Evolutionary conservation across 2,797 vertebrate species (phyloP).

Genomic region (Columba guinea): DNA sequence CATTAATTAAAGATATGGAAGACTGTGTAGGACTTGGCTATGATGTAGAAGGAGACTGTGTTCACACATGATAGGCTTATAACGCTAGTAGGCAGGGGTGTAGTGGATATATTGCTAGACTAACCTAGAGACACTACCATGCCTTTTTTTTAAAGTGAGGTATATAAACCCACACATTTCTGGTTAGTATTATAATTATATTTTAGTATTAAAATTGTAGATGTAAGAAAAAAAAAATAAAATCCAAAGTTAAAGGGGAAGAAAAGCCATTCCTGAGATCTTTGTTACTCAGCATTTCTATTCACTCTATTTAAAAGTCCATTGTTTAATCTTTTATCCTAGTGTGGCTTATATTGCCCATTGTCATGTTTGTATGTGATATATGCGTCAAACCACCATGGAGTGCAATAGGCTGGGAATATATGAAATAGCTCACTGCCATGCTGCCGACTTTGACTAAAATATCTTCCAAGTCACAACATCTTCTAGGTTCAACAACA

Average conservation of each 20-base stretch:
- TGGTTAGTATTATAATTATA: neutral
- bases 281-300: neutral
- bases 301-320: neutral
- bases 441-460: neutral
- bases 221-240: neutral
- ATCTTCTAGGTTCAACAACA: neutral
- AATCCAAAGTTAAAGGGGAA: neutral
- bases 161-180: neutral
- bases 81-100: neutral
- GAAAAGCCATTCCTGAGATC: neutral
- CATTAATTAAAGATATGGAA: constrained; percentile 8
- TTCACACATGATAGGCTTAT: neutral
- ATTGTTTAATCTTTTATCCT: neutral
- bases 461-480: neutral
- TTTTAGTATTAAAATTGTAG: neutral
- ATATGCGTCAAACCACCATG: neutral
- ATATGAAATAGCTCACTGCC: neutral
- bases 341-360: neutral
- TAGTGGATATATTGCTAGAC: neutral
- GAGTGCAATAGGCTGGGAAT: neutral
- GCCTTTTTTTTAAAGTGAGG: neutral
- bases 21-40: neutral
- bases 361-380: neutral
- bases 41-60: neutral
- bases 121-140: neutral